These are phyloP conservation scores for Notothenia coriiceps DNA, from an alignment of 2,113 vertebrate species.

Conservation along the genomic window DNA sequence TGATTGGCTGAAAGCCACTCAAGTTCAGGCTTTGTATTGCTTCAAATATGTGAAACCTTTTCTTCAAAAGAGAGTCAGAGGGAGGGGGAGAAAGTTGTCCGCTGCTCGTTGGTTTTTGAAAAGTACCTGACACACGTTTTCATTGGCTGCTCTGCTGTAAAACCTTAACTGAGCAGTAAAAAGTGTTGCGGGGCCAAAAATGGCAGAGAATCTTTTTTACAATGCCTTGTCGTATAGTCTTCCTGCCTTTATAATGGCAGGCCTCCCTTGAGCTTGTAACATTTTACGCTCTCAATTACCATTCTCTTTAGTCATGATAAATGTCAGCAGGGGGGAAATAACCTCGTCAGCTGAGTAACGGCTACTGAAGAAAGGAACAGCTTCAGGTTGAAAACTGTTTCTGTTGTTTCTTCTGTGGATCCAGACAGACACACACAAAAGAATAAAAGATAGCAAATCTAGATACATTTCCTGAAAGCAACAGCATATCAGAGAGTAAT, in stretches of 20 bases:
- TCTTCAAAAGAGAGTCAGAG: neutral
- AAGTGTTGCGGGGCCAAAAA: conserved; percentile 23
- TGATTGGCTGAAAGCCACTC: conserved; percentile 66
- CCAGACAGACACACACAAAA: too few species aligned
- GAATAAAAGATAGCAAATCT: neutral
- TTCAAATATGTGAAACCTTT: conserved; percentile 77
- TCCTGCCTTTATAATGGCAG: conserved; percentile 28
- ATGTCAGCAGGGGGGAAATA: conserved; percentile 32
- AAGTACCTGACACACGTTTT: conserved; percentile 33
- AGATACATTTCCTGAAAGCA: conserved; percentile 1
- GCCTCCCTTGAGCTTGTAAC: conserved; percentile 30
- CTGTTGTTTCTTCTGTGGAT: neutral
- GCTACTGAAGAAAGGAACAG: neutral
- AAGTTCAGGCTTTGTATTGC: conserved; percentile 70
- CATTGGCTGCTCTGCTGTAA: conserved; percentile 34
- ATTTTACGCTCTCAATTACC: conserved; percentile 17
- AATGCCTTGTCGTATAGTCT: neutral
- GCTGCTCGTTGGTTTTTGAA: conserved; percentile 9
- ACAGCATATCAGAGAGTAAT: neutral
- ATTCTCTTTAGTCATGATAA: conserved; percentile 33
- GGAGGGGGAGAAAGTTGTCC: neutral
- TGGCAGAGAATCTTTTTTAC: neutral
- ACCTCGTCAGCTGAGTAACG: conserved; percentile 1
- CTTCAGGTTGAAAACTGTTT: neutral
- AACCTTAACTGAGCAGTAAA: conserved; percentile 57